Percentiles rank a stretch among this genome's conserved stretches.
These are phyloP conservation scores for Gambusia holbrooki DNA, from an alignment of 2,113 vertebrate genomes.

Conservation along the genomic window DNA sequence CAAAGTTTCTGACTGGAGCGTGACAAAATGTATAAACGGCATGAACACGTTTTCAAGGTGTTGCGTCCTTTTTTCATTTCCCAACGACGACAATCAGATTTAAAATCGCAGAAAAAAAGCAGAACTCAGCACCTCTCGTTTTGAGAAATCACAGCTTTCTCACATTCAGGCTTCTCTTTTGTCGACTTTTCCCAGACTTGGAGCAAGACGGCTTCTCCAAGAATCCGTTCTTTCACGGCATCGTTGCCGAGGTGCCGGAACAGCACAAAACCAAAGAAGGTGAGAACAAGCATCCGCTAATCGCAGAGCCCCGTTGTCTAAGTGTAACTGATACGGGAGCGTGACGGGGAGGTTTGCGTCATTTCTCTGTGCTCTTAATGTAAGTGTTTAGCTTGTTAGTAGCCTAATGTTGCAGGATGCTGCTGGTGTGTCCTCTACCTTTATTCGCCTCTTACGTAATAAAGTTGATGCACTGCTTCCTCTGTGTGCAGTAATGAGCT, in stretches of 20 bases:
- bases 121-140: neutral
- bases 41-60: too few species aligned
- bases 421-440: slow-evolving; percentile 15
- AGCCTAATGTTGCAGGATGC: neutral
- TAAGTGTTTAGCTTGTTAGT: neutral
- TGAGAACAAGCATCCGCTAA: slow-evolving; percentile 15
- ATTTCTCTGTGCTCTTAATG: neutral
- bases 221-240: slow-evolving; percentile 79
- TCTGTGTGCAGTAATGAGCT: slow-evolving; percentile 41
- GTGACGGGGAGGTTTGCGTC: neutral
- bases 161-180: neutral
- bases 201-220: slow-evolving; percentile 81
- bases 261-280: slow-evolving; percentile 73
- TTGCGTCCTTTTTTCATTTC: neutral
- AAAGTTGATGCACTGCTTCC: slow-evolving; percentile 12
- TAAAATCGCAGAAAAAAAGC: neutral
- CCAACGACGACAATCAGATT: neutral
- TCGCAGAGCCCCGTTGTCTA: neutral
- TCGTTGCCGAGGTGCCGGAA: slow-evolving; percentile 80
- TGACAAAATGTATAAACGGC: too few species aligned
- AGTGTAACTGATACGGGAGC: too few species aligned
- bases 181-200: slow-evolving; percentile 62
- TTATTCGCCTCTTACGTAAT: slow-evolving; percentile 39
- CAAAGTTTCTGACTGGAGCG: too few species aligned
- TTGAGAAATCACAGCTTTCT: neutral